Evolutionary conservation across 2,888 invertebrate species (phyloP).

Genomic region (Embidobia sp.): DNA sequence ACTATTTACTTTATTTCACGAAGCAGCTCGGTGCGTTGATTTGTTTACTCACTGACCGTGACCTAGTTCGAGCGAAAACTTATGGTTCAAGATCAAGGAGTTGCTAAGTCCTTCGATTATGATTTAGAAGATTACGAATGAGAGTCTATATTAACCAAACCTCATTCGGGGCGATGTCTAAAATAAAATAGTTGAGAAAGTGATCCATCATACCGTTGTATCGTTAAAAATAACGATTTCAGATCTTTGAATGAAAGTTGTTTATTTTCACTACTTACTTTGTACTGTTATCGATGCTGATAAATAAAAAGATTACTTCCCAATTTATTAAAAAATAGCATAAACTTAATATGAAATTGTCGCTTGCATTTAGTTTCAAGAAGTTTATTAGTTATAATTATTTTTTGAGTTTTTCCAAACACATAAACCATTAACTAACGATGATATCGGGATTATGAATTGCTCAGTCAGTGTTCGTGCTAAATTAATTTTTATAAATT

Average conservation of each 20-base stretch:
- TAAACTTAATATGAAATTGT: too few relatives aligned
- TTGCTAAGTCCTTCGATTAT: constrained; percentile 67
- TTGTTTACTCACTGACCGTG: constrained; percentile 69
- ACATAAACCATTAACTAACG: too few relatives aligned
- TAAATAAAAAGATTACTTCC: too few relatives aligned
- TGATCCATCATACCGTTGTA: constrained; percentile 54
- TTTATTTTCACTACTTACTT: constrained; percentile 39
- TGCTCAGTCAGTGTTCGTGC: too few relatives aligned
- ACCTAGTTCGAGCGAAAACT: constrained; percentile 65
- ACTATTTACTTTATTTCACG: too few relatives aligned
- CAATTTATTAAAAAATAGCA: too few relatives aligned
- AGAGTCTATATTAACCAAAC: constrained; percentile 33
- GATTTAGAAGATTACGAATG: constrained; percentile 62
- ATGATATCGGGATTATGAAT: too few relatives aligned
- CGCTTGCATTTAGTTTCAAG: too few relatives aligned
- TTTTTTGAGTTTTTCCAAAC: too few relatives aligned
- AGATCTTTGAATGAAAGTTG: constrained; percentile 45
- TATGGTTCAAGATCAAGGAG: constrained; percentile 60
- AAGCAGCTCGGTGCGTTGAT: constrained; percentile 33
- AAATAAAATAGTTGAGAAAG: constrained; percentile 55
- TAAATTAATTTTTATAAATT: too few relatives aligned
- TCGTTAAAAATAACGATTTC: constrained; percentile 47
- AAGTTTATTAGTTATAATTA: too few relatives aligned
- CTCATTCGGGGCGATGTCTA: constrained; percentile 47
- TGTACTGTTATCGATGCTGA: too few relatives aligned